Base-by-base conservation (phyloP, 2,113 vertebrate species). In the Micronycteris hirsuta region DNA sequence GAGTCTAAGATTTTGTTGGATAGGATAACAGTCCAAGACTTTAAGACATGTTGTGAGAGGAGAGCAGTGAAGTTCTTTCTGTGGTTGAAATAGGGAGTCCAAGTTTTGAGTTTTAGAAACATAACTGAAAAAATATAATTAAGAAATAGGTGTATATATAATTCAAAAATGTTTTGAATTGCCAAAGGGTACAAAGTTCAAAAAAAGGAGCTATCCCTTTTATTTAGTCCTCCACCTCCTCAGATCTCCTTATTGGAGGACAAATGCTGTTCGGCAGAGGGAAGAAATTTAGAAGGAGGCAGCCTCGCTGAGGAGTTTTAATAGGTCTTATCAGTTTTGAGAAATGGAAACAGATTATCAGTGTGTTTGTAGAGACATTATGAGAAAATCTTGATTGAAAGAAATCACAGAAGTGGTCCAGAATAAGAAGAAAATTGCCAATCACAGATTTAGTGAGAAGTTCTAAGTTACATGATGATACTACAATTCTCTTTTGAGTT, bases 361-460 rank as follows among this genome's bases (percentile, higher is more conserved):
- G 13, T 70, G 2, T 33, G 41, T 73, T 95, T 94, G 9, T 45
- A 36, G 7, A 73, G 15, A 58, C 4, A 81, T 49, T 56, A 47
- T 86, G 28, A 83, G n/a, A 91, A 47, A 70, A 17, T 80, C 56
- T n/a, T 76, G 58, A 67, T 47, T 78, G 24, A 65, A 96, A 74
- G 9, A 95, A 80, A 90, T 73, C 28, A 36, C 3, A 6, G n/a
- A 80, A 91, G 36, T 65, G 87, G 1, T 1, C 10, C 9, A 12
- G 36, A 74, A 31, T 65, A 65, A 56, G 3, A 94, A 89, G 38
- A 77, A 67, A 80, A 71, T 47, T 74, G 6, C 16, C 41, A 77
- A 84, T 76, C 84, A 58, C 16, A 94, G 24, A 47, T 92, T 76
- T 61, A 85, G 14, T 58, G 9, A 86, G 31, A 94, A 91, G 33